Conservation (phyloP, 2,797 vertebrate species). For the Rhynchotus rufescens region DNA sequence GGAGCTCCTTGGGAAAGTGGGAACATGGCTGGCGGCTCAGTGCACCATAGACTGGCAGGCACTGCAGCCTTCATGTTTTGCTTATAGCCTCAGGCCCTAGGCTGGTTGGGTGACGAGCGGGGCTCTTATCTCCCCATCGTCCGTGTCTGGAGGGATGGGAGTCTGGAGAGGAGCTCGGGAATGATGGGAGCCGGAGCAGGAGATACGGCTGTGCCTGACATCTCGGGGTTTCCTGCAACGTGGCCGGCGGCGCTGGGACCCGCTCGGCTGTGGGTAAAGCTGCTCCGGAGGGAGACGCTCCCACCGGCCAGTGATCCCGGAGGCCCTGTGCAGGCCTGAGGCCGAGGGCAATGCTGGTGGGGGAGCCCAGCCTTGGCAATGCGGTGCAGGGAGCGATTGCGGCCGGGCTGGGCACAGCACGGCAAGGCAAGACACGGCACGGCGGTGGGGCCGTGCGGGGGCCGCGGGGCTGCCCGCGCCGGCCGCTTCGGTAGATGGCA, state of each 20-base stretch:
- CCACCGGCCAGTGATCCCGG: neutral
- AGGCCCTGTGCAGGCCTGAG: neutral
- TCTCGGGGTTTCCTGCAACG: neutral
- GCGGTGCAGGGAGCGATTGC: neutral
- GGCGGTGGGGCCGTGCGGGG: neutral
- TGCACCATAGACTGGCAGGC: neutral
- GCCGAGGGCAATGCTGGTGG: neutral
- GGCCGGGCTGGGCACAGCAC: neutral
- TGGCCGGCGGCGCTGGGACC: accelerated
- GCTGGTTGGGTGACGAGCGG: neutral
- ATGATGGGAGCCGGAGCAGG: neutral
- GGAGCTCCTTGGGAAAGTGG: neutral
- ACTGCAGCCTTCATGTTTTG: neutral
- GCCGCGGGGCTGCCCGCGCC: neutral
- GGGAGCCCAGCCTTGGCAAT: neutral
- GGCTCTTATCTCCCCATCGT: neutral
- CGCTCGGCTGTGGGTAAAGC: neutral
- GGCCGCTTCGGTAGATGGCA: slow-evolving; percentile 67
- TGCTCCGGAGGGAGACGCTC: too few relatives aligned
- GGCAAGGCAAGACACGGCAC: too few relatives aligned
- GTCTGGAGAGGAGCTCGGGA: neutral
- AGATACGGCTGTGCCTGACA: too few relatives aligned
- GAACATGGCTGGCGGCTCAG: neutral
- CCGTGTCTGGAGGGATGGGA: neutral
- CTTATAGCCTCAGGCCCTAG: neutral